Percentiles rank a stretch among this genome's conserved stretches.
Evolutionary conservation across 1,140 invertebrate genomes (phyloP).

Genomic region (Brachionus angularis): DNA sequence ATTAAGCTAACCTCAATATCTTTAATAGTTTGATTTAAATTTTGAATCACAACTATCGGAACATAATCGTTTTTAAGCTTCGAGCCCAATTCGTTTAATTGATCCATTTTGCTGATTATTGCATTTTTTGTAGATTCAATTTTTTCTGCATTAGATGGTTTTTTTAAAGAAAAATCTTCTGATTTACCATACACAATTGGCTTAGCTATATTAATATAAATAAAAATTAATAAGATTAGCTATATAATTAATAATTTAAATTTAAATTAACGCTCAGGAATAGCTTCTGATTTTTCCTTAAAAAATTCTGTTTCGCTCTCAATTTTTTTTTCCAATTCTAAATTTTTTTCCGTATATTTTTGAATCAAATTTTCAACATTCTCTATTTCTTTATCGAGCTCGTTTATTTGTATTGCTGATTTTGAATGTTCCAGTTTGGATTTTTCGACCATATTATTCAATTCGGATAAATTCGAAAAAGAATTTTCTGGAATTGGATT

Average conservation of each 20-base stretch:
- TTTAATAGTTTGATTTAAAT: conserved; percentile 37
- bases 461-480: neutral
- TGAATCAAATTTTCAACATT: neutral
- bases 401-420: neutral
- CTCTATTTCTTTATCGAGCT: neutral
- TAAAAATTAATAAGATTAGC: no score
- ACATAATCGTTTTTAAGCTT: conserved; percentile 27
- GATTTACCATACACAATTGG: neutral
- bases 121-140: conserved; percentile 22
- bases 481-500: neutral
- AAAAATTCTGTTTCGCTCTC: neutral
- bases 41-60: conserved; percentile 2
- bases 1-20: conserved; percentile 8
- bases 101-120: conserved; percentile 7
- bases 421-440: neutral
- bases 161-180: conserved; percentile 12
- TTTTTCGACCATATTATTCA: neutral
- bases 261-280: neutral
- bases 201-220: neutral
- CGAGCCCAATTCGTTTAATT: neutral
- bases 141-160: conserved; percentile 24
- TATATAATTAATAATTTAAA: neutral
- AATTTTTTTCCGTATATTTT: neutral
- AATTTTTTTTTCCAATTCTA: conserved; percentile 1
- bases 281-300: conserved; percentile 28